Base-by-base conservation (phyloP, 2,113 vertebrate species). In the Salvator merianae region DNA sequence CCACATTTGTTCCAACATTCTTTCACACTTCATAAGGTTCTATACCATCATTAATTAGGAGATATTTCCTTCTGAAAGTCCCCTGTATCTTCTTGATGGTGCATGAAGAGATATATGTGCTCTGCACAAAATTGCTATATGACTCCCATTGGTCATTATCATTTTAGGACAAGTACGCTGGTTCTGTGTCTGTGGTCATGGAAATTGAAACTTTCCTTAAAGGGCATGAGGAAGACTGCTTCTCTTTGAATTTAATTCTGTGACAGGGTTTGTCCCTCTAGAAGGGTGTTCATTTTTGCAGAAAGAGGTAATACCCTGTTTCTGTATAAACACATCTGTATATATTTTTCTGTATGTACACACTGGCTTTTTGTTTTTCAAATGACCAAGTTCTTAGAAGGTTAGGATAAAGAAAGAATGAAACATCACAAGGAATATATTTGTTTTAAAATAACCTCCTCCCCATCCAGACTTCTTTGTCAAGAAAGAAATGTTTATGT, bases 1-100 rank as follows among this genome's bases (percentile, higher is more conserved):
- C 87, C 75, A 90, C 68, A 76, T 91, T 91, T 83, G 75, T 91
- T 88, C 77, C 89, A 86, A 90, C 68, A 40, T 84, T 40, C 87
- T 93, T 94, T 92, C 79, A 94, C 83, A 93, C 84, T 90, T 94
- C 83, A 81, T 87, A 82, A 94, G 85, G 69, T 82, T 91, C 63
- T 81, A 77, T 88, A 88, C 88, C 81, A 83, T 86, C 91, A 91
- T 91, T 91, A 90, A 90, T 93, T 91, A 93, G 88, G 87, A 94
- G 83, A 88, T 75, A 82, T 90, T 88, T 91, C 73, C 70, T 94
- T 55, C 84, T 85, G 74, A 87, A 93, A 93, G 74, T 87, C n/a
- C 77, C 74, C 79, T 85, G 2, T 1, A 13, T 90, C 89, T 92
- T 91, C 87, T 84, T 87, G 82, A 82, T 89, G 77, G 70, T 0